A percentile compares a stretch with the other conserved stretches of the same genome.
These are phyloP conservation scores for Phaedon cochleariae DNA, from an alignment of 2,888 invertebrate species.

Conservation along the genomic window DNA sequence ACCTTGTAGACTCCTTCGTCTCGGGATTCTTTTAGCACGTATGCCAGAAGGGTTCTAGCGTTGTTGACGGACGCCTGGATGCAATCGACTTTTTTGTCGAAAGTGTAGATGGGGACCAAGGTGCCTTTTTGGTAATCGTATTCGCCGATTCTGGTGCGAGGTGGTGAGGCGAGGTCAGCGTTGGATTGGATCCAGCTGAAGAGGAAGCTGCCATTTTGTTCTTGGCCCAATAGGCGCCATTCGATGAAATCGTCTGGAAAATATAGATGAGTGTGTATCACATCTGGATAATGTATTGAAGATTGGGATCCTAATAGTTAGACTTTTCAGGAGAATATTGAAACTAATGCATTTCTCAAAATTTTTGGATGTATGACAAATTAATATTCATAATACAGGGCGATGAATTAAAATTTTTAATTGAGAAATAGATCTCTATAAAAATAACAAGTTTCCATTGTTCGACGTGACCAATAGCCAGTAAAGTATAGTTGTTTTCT, in stretches of 20 bases:
- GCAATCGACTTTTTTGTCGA: slow-evolving; percentile 71
- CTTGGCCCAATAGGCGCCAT: slow-evolving; percentile 84
- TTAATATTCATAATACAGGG: too few species aligned
- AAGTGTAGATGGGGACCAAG: slow-evolving; percentile 69
- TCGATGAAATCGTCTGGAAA: slow-evolving; percentile 72
- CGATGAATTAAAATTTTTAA: too few species aligned
- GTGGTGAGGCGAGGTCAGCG: slow-evolving; percentile 36
- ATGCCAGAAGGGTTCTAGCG: slow-evolving; percentile 67
- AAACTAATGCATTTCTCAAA: too few species aligned
- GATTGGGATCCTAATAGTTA: too few species aligned
- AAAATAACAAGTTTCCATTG: too few species aligned
- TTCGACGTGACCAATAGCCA: too few species aligned
- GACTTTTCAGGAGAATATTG: too few species aligned
- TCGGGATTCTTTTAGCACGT: slow-evolving; percentile 69
- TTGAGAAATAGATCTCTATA: too few species aligned
- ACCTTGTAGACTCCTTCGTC: slow-evolving; percentile 67
- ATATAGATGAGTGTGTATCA: slow-evolving; percentile 5
- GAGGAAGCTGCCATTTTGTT: slow-evolving; percentile 77
- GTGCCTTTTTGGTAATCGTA: slow-evolving; percentile 70
- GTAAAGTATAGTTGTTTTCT: too few species aligned
- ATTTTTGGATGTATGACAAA: too few species aligned
- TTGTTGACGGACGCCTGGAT: slow-evolving; percentile 83
- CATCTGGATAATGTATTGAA: too few species aligned
- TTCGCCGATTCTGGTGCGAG: slow-evolving; percentile 69
- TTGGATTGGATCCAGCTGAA: slow-evolving; percentile 69